Evolutionary conservation across 2,113 vertebrate species (phyloP).

Genomic region (Agelaius tricolor): DNA sequence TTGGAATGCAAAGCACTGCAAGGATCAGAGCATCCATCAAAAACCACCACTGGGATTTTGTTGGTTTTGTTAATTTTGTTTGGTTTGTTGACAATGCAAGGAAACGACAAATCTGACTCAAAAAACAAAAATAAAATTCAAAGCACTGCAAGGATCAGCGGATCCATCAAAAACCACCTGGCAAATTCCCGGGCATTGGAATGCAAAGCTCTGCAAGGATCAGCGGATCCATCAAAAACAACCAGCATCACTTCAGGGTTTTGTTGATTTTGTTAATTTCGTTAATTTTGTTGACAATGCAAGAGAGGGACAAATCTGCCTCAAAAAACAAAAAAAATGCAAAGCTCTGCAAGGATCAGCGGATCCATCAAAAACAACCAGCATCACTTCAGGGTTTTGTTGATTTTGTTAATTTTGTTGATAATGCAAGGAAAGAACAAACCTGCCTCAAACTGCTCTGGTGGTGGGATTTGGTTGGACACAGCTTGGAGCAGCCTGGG

Average conservation of each 20-base stretch:
- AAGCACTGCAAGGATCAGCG: neutral
- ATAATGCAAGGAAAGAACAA: too few relatives aligned
- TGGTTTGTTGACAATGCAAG: neutral
- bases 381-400: neutral
- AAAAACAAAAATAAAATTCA: too few relatives aligned
- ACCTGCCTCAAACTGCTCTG: neutral
- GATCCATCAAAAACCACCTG: neutral
- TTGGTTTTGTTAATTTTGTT: neutral
- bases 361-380: too few relatives aligned
- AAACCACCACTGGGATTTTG: neutral
- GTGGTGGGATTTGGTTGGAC: neutral
- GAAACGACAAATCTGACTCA: too few relatives aligned
- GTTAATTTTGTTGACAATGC: neutral
- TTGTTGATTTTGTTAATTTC: neutral
- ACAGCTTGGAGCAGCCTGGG: neutral
- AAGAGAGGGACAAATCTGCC: too few relatives aligned
- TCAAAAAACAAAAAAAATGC: too few relatives aligned
- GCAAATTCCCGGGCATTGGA: too few relatives aligned
- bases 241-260: too few relatives aligned
- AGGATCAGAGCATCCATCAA: fast-evolving
- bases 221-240: too few relatives aligned
- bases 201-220: too few relatives aligned
- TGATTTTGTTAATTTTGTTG: neutral
- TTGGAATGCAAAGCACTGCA: neutral
- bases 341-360: too few relatives aligned